A percentile compares a stretch with the other conserved stretches of the same genome.
Conservation (phyloP, 1,140 invertebrate genomes). For the Cotesia vestalis region DNA sequence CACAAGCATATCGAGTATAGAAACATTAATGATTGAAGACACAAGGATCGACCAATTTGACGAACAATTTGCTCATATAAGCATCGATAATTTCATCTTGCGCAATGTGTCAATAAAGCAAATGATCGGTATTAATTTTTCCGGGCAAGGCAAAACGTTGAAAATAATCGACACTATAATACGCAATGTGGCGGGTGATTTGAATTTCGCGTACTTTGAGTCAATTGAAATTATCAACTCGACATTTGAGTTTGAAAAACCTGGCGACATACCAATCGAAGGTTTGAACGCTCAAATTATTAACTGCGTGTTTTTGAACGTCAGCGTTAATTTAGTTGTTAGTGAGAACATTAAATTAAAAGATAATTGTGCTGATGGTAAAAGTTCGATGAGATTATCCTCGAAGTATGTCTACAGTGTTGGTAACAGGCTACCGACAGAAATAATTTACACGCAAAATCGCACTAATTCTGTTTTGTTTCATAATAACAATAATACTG, state of each 20-base stretch:
- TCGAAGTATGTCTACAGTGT: conserved; percentile 43
- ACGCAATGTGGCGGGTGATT: conserved; percentile 38
- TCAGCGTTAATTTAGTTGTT: conserved; percentile 46
- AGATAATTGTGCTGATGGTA: conserved; percentile 48
- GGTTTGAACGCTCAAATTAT: conserved; percentile 35
- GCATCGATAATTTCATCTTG: conserved; percentile 41
- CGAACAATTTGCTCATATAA: conserved; percentile 44
- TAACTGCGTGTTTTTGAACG: conserved; percentile 47
- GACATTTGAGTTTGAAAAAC: conserved; percentile 45
- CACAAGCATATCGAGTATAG: conserved; percentile 37
- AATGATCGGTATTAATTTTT: conserved; percentile 43
- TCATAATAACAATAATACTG: conserved; percentile 47
- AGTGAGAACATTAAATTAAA: conserved; percentile 39
- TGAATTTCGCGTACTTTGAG: conserved; percentile 46
- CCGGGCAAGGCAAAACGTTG: conserved; percentile 39
- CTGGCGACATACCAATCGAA: conserved; percentile 45
- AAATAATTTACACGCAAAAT: conserved; percentile 48
- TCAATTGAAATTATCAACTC: conserved; percentile 46
- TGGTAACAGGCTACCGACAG: conserved; percentile 48
- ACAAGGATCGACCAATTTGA: conserved; percentile 45
- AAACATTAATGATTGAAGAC: conserved; percentile 44
- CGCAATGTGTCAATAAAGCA: conserved; percentile 49
- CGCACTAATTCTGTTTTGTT: conserved; percentile 17
- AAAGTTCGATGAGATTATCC: conserved; percentile 49
- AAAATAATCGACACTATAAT: conserved; percentile 43